Percentiles rank a stretch among this genome's conserved stretches.
Evolutionary conservation across 1,140 invertebrate species (phyloP).

Genomic region (Drosophila busckii): DNA sequence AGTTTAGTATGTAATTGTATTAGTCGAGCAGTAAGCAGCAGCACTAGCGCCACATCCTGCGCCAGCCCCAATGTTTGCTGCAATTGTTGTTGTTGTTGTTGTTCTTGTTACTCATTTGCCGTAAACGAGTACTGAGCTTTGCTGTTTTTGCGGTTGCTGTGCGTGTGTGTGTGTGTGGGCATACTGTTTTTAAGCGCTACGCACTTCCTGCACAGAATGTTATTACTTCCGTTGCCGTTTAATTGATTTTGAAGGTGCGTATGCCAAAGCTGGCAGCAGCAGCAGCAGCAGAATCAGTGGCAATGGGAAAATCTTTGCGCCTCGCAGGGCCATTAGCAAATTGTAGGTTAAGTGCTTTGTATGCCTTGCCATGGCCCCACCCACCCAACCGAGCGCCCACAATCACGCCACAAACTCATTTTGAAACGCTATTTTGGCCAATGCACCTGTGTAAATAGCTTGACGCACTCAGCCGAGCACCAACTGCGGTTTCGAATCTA

Average conservation of each 20-base stretch:
- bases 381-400: neutral
- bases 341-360: slow-evolving; percentile 70
- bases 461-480: slow-evolving; percentile 8
- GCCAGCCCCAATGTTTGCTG: slow-evolving; percentile 38
- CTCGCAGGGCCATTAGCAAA: slow-evolving; percentile 66
- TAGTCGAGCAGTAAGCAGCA: slow-evolving; percentile 53
- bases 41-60: slow-evolving; percentile 55
- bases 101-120: slow-evolving; percentile 45
- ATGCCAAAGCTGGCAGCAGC: slow-evolving; percentile 9
- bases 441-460: slow-evolving; percentile 42
- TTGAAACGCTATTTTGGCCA: slow-evolving; percentile 37
- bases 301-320: slow-evolving; percentile 37
- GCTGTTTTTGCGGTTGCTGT: slow-evolving; percentile 59
- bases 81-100: slow-evolving; percentile 16
- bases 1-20: slow-evolving; percentile 55
- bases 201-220: slow-evolving; percentile 70
- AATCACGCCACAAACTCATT: slow-evolving; percentile 7
- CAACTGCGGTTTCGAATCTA: slow-evolving; percentile 53
- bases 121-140: slow-evolving; percentile 43
- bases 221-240: slow-evolving; percentile 74
- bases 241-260: slow-evolving; percentile 74
- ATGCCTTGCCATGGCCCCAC: slow-evolving; percentile 22
- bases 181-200: slow-evolving; percentile 65
- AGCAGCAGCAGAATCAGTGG: neutral
- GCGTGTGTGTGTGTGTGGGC: slow-evolving; percentile 19